phyloP scores from a whole-genome alignment of 2,888 invertebrate genomes.

The Apomyelois bistriatella region DNA sequence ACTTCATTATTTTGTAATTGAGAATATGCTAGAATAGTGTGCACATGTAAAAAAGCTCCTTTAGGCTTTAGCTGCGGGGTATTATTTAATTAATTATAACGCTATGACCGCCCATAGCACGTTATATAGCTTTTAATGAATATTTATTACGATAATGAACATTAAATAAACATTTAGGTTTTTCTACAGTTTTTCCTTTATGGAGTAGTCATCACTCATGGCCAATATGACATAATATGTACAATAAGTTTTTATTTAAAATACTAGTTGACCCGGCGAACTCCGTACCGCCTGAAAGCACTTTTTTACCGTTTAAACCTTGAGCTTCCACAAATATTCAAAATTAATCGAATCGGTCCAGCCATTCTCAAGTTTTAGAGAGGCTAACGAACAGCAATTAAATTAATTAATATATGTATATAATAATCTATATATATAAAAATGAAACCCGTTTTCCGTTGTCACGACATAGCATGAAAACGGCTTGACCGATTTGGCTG shows the following conservation, averaged over 20 bases:
- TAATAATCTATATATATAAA: too few relatives aligned
- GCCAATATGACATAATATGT: slow-evolving; percentile 18
- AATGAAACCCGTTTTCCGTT: too few relatives aligned
- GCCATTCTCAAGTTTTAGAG: too few relatives aligned
- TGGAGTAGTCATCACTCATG: slow-evolving; percentile 23
- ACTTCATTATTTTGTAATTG: neutral
- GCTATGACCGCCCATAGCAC: neutral
- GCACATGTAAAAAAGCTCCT: neutral
- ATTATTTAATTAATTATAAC: slow-evolving; percentile 10
- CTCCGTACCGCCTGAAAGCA: too few relatives aligned
- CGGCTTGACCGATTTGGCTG: too few relatives aligned
- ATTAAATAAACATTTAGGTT: slow-evolving; percentile 10
- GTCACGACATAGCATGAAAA: too few relatives aligned
- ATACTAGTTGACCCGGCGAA: too few relatives aligned
- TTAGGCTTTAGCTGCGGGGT: neutral
- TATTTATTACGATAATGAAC: slow-evolving; percentile 7
- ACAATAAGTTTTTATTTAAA: neutral
- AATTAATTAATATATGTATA: too few relatives aligned
- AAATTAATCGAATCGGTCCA: too few relatives aligned
- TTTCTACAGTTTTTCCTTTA: neutral
- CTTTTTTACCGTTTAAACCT: too few relatives aligned
- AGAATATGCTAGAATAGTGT: neutral
- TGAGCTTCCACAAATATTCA: too few relatives aligned
- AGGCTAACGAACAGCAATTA: too few relatives aligned
- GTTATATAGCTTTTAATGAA: slow-evolving; percentile 4